Conservation (phyloP, 2,797 vertebrate species). For the Sebastes oblongus region DNA sequence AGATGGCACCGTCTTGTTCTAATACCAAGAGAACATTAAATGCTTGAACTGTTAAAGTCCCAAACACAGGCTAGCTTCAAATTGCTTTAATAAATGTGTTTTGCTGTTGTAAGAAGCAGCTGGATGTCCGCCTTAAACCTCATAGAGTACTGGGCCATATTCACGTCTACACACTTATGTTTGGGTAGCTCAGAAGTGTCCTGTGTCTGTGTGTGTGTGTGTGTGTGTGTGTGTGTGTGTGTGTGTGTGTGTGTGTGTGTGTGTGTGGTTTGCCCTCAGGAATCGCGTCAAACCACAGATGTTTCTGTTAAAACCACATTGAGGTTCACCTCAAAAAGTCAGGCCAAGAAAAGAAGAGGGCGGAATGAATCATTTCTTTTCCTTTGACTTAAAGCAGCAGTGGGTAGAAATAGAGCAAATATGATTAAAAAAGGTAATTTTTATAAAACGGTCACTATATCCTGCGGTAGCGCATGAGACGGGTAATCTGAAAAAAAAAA, state of each 20-base stretch:
- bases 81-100: conserved; percentile 37
- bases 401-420: no score
- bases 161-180: conserved; percentile 20
- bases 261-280: conserved; percentile 45
- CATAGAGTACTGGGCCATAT: not conserved
- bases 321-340: conserved; percentile 60
- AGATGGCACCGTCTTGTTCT: conserved; percentile 33
- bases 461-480: no score
- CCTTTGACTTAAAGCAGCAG: conserved; percentile 14
- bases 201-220: not conserved
- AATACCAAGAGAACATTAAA: conserved; percentile 39
- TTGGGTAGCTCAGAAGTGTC: conserved; percentile 15
- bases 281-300: conserved; percentile 65
- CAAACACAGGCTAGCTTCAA: conserved; percentile 35
- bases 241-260: not conserved
- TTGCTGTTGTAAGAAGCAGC: conserved; percentile 28
- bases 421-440: no score
- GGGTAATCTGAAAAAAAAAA: no score
- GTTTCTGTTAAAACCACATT: conserved; percentile 50
- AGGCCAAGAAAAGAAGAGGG: conserved; percentile 27
- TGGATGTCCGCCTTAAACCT: conserved; percentile 30
- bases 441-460: no score
- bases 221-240: conserved; percentile 9
- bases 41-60: conserved; percentile 34
- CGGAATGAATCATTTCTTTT: conserved; percentile 45